Evolutionary conservation across 2,888 invertebrate species (phyloP).

Genomic region (Piscicola geometra): DNA sequence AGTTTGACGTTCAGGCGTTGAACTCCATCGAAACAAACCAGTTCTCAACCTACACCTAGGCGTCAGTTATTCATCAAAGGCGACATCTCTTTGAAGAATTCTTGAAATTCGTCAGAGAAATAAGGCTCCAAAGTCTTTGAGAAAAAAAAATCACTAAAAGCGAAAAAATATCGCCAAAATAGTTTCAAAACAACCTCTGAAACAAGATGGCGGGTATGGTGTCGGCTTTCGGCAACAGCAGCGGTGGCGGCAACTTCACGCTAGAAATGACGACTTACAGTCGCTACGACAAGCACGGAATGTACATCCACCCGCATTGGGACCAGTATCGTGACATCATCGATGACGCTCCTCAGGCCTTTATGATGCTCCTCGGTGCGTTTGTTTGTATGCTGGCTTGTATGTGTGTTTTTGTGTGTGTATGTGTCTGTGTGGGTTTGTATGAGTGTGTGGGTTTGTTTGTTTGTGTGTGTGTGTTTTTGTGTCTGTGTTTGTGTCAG

Average conservation of each 20-base stretch:
- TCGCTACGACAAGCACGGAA: constrained; percentile 30
- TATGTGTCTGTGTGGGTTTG: no score
- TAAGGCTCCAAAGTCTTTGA: neutral
- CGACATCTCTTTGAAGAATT: no score
- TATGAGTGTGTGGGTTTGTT: no score
- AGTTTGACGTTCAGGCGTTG: neutral
- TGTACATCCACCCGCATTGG: constrained; percentile 33
- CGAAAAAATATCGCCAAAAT: neutral
- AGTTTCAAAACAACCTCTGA: neutral
- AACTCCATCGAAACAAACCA: neutral
- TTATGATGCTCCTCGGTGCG: constrained; percentile 29
- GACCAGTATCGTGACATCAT: constrained; percentile 31
- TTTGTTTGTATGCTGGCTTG: neutral
- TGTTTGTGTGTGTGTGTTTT: no score
- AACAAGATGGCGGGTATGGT: neutral
- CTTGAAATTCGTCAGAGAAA: no score
- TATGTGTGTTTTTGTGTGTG: no score
- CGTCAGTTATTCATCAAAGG: no score
- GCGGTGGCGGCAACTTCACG: neutral
- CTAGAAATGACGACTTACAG: constrained; percentile 14
- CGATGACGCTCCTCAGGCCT: constrained; percentile 25
- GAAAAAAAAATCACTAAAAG: neutral
- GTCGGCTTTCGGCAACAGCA: constrained; percentile 5
- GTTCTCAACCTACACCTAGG: neutral
- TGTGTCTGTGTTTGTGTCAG: no score